Percentiles rank a stretch among this genome's conserved stretches.
phyloP scores from a whole-genome alignment of 2,797 vertebrate species.

The Rhodeus uyekii region DNA sequence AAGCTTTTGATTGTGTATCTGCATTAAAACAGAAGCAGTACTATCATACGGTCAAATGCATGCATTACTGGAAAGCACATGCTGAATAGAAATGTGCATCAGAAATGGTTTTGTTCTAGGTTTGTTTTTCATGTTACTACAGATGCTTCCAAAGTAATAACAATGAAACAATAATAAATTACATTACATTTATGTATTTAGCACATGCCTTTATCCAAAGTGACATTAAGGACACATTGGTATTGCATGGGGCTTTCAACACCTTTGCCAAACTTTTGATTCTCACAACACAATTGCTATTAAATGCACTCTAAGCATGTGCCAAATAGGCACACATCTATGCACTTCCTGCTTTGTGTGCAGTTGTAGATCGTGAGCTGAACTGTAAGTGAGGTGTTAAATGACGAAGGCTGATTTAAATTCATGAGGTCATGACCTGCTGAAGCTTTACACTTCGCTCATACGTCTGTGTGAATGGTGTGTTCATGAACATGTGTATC shows the following conservation, averaged over 20 bases:
- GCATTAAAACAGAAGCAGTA: conserved; percentile 48
- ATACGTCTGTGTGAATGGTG: conserved; percentile 29
- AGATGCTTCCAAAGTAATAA: not conserved
- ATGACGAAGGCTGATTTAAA: conserved; percentile 15
- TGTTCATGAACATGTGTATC: conserved; percentile 46
- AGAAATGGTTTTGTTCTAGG: not conserved
- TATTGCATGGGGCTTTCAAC: not conserved
- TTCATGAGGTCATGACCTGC: conserved; percentile 23
- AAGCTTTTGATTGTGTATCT: conserved; percentile 34
- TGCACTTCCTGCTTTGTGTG: not conserved
- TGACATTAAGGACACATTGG: not conserved
- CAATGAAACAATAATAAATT: not conserved
- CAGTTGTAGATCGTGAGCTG: not conserved
- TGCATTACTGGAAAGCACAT: conserved; percentile 40
- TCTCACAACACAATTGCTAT: not conserved
- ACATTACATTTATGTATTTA: no score
- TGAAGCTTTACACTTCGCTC: not conserved
- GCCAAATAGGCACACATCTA: not conserved
- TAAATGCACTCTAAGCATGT: not conserved
- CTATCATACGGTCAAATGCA: conserved; percentile 37
- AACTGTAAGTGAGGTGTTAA: conserved; percentile 4
- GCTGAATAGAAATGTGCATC: conserved; percentile 11
- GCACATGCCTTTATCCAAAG: not conserved
- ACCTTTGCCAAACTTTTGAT: not conserved
- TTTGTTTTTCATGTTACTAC: conserved; percentile 9